These are phyloP conservation scores for Laticauda colubrina DNA, from an alignment of 2,113 vertebrate genomes.

Conservation along the genomic window DNA sequence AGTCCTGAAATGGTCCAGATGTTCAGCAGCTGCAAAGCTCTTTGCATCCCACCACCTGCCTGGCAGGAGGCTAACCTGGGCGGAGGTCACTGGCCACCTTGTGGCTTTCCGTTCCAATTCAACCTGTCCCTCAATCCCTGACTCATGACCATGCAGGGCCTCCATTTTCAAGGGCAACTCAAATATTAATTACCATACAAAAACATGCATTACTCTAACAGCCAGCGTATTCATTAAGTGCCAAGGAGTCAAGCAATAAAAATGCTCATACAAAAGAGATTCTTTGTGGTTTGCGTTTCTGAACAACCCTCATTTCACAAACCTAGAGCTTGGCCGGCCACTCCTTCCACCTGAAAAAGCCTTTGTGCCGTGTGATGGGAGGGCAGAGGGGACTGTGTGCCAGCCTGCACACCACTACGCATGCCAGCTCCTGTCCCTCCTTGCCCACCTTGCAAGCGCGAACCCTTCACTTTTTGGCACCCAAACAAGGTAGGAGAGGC, in stretches of 20 bases:
- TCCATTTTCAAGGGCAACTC: conserved; percentile 38
- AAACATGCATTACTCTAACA: conserved; percentile 45
- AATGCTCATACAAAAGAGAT: not conserved
- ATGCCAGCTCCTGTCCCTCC: not conserved
- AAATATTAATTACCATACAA: conserved; percentile 33
- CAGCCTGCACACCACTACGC: not conserved
- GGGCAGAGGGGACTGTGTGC: not conserved
- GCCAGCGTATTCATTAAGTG: conserved; percentile 42
- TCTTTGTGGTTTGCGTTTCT: not conserved
- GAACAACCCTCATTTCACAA: not conserved
- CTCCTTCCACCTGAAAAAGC: not conserved
- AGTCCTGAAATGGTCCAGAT: no score
- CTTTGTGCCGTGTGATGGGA: not conserved
- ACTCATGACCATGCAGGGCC: not conserved
- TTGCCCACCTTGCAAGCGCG: not conserved
- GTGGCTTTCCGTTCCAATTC: not conserved
- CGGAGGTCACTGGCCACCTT: not conserved
- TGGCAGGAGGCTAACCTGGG: not conserved
- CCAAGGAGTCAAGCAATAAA: conserved; percentile 45
- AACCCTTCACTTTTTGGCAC: not conserved
- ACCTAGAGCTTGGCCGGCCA: not conserved
- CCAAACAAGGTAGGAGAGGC: not conserved
- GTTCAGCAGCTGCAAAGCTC: not conserved
- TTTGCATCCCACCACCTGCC: no score
- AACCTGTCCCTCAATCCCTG: conserved; percentile 26